These are phyloP conservation scores for Passerina amoena DNA, from an alignment of 2,113 vertebrate genomes.

Conservation along the genomic window DNA sequence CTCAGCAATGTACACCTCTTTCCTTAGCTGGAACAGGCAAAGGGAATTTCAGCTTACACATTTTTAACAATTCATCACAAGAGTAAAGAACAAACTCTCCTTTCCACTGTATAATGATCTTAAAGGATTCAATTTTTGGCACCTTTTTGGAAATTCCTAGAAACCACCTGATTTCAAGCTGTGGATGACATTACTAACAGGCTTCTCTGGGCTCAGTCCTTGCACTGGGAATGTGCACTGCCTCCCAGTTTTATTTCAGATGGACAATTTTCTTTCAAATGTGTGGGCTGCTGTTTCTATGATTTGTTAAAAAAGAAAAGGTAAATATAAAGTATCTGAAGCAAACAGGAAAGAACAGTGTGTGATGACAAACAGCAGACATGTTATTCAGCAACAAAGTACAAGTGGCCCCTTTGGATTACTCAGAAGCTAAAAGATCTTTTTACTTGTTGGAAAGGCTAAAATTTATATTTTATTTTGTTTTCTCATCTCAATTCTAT, in stretches of 20 bases:
- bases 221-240: not conserved
- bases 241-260: not conserved
- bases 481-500: not conserved
- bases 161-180: not conserved
- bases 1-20: not conserved
- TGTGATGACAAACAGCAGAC: not conserved
- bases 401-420: not conserved
- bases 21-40: not conserved
- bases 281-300: not conserved
- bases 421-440: not conserved
- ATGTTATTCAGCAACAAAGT: not conserved
- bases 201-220: not conserved
- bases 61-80: not conserved
- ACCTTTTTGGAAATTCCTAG: not conserved
- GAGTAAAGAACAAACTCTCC: not conserved
- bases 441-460: not conserved
- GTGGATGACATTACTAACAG: not conserved
- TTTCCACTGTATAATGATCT: not conserved
- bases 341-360: not conserved
- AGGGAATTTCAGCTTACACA: not conserved
- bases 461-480: not conserved
- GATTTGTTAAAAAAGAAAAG: not conserved
- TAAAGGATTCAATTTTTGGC: not conserved
- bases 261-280: not conserved
- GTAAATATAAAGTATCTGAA: not conserved